Base-by-base conservation (phyloP, 1,140 invertebrate genomes). In the Pachypeltis micranthus region DNA sequence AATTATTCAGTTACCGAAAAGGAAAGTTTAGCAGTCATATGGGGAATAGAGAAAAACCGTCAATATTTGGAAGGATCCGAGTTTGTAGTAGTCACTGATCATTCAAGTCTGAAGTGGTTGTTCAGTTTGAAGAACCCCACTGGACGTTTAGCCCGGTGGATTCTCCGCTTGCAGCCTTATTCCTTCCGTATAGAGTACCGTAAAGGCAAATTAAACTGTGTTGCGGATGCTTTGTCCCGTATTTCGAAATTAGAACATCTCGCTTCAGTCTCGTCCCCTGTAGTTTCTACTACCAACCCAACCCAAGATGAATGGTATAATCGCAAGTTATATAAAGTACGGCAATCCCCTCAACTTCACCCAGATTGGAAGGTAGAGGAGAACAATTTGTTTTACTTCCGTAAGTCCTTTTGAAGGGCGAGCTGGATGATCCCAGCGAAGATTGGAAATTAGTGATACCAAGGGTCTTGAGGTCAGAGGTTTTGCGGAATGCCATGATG, bases 91-190 rank as follows among this genome's bases (percentile, higher is more conserved):
- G 56, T 71, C 26, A 77, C 74, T 0, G 75, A 78, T 62, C 74
- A 77, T 44, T 68, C 63, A 76, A 79, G 63, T 67, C 70, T 81
- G 2, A 64, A 66, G 27, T 81, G 75, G 74, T 67, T 81, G 2
- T 65, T 70, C 24, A 70, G 70, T 1, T 67, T 77, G 1, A 75
- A 73, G 65, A 72, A 77, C 57, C 70, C 72, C 1, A 69, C 65
- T 0, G 74, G 72, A 44, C 51, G 77, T 44, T 61, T 80, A 19
- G 73, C 74, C 0, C 62, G 76, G 29, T 70, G 65, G 28, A 39
- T 63, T 14, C 19, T 76, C 14, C 25, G 64, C 31, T 61, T 78
- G 10, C 70, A 72, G 64, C 54, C 21, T 2, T 56, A 56, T 24
- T 7, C 2, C 19, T 56, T 26, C 16, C 31, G 31, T 39, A 39